These are phyloP conservation scores for Tinamus major DNA, from an alignment of 2,797 vertebrate species.

Conservation along the genomic window DNA sequence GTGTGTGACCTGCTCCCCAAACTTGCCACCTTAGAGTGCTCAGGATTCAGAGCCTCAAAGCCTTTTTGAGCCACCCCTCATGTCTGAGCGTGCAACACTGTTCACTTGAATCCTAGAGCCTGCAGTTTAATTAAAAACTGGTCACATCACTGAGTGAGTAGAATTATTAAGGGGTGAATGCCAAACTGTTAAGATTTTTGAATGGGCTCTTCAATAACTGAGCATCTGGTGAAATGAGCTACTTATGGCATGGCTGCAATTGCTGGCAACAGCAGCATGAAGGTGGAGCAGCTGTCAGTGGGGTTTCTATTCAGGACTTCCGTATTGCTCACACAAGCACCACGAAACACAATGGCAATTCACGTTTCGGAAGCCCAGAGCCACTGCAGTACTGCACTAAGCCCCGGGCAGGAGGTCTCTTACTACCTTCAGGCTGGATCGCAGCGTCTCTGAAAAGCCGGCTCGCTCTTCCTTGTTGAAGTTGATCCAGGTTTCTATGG, in stretches of 20 bases:
- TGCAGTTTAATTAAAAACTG: background rate
- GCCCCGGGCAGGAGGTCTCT: background rate
- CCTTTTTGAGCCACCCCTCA: background rate
- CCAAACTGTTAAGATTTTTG: background rate
- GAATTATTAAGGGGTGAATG: background rate
- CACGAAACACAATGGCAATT: background rate
- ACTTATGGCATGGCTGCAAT: background rate
- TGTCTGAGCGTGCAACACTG: background rate
- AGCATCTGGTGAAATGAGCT: background rate
- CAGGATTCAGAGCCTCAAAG: background rate
- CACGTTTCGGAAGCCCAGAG: background rate
- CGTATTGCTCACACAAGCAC: background rate
- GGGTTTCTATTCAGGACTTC: background rate
- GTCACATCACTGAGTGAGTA: background rate
- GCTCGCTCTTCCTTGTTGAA: conserved; percentile 97
- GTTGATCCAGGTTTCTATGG: conserved; percentile 96
- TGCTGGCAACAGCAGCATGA: background rate
- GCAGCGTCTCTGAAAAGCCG: conserved; percentile 89
- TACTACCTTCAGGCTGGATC: conserved; percentile 92
- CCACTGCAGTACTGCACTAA: background rate
- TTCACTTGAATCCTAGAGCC: background rate
- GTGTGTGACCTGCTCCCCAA: background rate
- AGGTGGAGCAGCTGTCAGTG: background rate
- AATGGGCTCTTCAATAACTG: background rate
- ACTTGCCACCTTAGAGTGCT: background rate